Conservation (phyloP, 1,140 invertebrate genomes). For the Vanessa tameamea region DNA sequence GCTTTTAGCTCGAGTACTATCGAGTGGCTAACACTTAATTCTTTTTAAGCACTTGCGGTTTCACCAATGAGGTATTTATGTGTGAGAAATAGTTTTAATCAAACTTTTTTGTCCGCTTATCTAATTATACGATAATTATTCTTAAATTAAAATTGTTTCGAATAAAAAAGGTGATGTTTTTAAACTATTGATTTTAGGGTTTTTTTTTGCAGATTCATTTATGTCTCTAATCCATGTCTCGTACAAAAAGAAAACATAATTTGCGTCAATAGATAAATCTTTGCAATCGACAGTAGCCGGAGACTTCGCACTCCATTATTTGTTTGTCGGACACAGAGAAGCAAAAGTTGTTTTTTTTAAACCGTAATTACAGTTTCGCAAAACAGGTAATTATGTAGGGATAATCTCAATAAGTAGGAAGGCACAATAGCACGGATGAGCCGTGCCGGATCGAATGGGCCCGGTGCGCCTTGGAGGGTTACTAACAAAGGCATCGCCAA, state of each 20-base stretch:
- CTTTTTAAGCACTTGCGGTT: conserved; percentile 51
- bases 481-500: conserved; percentile 65
- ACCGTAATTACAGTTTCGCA: conserved; percentile 67
- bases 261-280: conserved; percentile 47
- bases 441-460: conserved; percentile 49
- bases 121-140: not conserved
- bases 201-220: not conserved
- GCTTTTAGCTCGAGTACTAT: conserved; percentile 56
- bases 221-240: not conserved
- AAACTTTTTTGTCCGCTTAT: not conserved
- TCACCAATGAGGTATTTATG: conserved; percentile 37
- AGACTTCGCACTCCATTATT: conserved; percentile 51
- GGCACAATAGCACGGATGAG: conserved; percentile 63
- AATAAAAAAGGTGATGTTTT: too few species aligned
- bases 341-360: conserved; percentile 60
- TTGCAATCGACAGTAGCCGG: conserved; percentile 53
- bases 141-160: too few species aligned
- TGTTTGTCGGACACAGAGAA: conserved; percentile 62
- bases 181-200: too few species aligned
- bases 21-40: conserved; percentile 57
- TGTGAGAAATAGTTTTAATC: conserved; percentile 44
- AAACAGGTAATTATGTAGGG: conserved; percentile 75
- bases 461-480: conserved; percentile 63
- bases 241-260: conserved; percentile 27
- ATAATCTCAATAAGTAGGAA: conserved; percentile 68